Conservation (phyloP, 2,113 vertebrate species). For the Mormyrus iriodes region DNA sequence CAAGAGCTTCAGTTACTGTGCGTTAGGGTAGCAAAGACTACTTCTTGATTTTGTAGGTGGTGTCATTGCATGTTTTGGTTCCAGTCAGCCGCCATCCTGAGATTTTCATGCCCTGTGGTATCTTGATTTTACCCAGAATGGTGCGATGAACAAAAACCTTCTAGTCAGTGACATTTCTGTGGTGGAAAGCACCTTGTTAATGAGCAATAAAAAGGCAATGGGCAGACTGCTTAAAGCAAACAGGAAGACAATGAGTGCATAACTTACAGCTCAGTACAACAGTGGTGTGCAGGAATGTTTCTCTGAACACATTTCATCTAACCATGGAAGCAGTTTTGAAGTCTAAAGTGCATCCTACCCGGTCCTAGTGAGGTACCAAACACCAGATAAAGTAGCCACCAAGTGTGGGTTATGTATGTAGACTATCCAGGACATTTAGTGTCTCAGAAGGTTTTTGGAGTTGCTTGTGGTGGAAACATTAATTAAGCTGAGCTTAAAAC, state of each 20-base stretch:
- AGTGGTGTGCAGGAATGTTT: neutral
- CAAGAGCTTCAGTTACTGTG: neutral
- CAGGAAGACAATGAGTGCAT: neutral
- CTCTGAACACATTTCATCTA: neutral
- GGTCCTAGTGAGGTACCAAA: neutral
- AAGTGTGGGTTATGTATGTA: neutral
- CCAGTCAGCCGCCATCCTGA: neutral
- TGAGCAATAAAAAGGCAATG: neutral
- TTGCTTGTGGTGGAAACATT: neutral
- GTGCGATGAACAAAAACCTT: neutral
- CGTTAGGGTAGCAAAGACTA: neutral
- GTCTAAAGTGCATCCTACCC: neutral
- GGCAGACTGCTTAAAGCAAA: neutral
- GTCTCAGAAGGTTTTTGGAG: neutral
- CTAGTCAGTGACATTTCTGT: neutral
- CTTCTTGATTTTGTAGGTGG: neutral
- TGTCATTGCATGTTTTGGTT: neutral
- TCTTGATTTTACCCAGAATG: neutral
- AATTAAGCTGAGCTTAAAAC: neutral
- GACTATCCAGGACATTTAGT: neutral
- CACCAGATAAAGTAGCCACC: neutral
- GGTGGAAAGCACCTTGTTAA: neutral
- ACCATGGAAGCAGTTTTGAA: neutral
- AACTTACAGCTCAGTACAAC: neutral
- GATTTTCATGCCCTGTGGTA: neutral